Evolutionary conservation across 1,140 invertebrate genomes (phyloP), one percentile per base, ranked within the genome.

Genomic region (Brachystomella parvula): DNA sequence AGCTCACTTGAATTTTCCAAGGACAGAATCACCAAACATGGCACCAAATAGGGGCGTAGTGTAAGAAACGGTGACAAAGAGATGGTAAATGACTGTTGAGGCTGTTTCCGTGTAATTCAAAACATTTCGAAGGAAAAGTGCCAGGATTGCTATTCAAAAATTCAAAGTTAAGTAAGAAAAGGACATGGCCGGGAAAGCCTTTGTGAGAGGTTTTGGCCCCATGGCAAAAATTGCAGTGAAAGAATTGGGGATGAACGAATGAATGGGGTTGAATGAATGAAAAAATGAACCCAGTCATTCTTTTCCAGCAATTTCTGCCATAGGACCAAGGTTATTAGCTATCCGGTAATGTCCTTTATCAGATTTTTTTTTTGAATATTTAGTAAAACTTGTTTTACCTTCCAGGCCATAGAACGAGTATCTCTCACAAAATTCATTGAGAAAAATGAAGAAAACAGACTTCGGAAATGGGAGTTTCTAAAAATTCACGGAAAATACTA

Each of bases 1-100:
- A 9, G 6, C 33, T 62, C 74, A 87, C 79, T 83, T 84, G 77
- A 88, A 95, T 79, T 91, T 90, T 63, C 92, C 93, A 0, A 94
- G 79, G 70, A 83, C 85, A 31, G 89, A 88, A 77, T 96, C 94
- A 0, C 92, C 90, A 19, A 94, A 71, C 56, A 94, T 87, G 0
- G 91, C 92, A 0, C 93, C 93, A 29, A 94, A 75, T 9, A 95
- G 66, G 0, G 92, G 91, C 35, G 89, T 90, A 74, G 94, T 88
- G 75, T 93, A 96, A 28, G 89, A 89, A n/a, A 92, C 77, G 79
- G 87, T 89, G 9, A 83, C 81, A 75, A 94, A 96, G 0, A 81
- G 73, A 76, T 96, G 92, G 76, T 88, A 96, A 3, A 90, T 83
- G 3, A 89, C 83, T 3, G 89, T 94, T 0, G 90, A 82, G 0